Percentiles rank a stretch among this genome's conserved stretches.
These are phyloP conservation scores for Pterocles burchelli DNA, from an alignment of 2,113 vertebrate genomes.

Conservation along the genomic window DNA sequence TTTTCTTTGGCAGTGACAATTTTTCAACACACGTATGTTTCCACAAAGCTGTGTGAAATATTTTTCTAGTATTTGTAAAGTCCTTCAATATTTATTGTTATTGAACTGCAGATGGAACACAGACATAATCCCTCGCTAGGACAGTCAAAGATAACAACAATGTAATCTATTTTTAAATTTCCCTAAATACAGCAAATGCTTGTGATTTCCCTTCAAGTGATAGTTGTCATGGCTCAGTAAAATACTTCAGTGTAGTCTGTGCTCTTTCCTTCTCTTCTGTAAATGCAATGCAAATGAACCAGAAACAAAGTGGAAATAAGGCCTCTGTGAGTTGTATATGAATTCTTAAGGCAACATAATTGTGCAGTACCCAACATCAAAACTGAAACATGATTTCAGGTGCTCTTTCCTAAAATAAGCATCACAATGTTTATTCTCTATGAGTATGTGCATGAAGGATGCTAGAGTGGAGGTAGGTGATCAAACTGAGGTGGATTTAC, in stretches of 20 bases:
- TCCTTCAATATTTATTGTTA: conserved; percentile 36
- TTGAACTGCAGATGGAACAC: conserved; percentile 18
- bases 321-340: neutral
- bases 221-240: neutral
- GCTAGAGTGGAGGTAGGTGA: neutral
- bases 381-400: conserved; percentile 9
- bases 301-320: conserved; percentile 11
- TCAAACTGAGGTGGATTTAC: neutral
- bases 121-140: neutral
- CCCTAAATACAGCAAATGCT: neutral
- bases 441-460: neutral
- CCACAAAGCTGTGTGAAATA: conserved; percentile 9
- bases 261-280: neutral
- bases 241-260: neutral
- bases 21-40: neutral
- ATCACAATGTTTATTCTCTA: neutral
- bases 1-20: neutral
- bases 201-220: conserved; percentile 6
- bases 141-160: neutral
- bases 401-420: neutral
- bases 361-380: neutral
- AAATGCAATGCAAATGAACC: conserved; percentile 19
- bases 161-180: conserved; percentile 1
- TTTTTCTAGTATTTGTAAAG: conserved; percentile 2
- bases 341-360: conserved; percentile 4